Evolutionary conservation across 2,113 vertebrate species (phyloP).

Genomic region (Micronisus gabar): DNA sequence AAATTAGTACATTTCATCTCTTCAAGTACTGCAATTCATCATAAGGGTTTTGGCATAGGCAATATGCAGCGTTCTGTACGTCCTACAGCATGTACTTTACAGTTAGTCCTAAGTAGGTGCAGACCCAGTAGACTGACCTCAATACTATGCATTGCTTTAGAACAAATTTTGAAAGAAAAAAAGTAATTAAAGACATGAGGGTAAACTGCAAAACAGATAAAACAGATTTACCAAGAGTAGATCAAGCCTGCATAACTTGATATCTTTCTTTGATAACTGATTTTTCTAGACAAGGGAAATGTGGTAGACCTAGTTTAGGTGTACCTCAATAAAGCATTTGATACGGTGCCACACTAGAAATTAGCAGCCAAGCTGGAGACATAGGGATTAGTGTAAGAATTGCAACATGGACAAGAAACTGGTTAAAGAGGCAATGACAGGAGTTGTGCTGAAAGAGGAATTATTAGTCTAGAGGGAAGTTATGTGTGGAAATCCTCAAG

Average conservation of each 20-base stretch:
- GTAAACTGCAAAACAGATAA: neutral
- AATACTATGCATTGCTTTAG: neutral
- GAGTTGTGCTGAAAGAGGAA: neutral
- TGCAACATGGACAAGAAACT: neutral
- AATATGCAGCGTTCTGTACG: neutral
- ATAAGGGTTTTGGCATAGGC: neutral
- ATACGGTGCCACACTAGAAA: neutral
- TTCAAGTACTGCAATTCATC: neutral
- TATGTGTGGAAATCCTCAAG: neutral
- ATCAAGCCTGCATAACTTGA: neutral
- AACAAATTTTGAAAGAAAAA: neutral
- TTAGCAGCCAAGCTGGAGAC: neutral
- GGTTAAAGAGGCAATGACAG: neutral
- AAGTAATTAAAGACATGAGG: neutral
- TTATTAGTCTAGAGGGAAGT: neutral
- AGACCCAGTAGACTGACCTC: neutral
- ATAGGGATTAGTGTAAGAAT: neutral
- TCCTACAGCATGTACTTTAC: neutral
- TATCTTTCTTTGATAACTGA: neutral
- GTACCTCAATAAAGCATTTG: neutral
- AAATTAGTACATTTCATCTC: neutral
- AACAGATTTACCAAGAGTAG: neutral
- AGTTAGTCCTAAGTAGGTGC: neutral
- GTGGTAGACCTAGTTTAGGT: neutral
- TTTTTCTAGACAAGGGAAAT: neutral